These are phyloP conservation scores for Cataglyphis hispanica DNA, from an alignment of 1,140 invertebrate genomes.

Conservation along the genomic window DNA sequence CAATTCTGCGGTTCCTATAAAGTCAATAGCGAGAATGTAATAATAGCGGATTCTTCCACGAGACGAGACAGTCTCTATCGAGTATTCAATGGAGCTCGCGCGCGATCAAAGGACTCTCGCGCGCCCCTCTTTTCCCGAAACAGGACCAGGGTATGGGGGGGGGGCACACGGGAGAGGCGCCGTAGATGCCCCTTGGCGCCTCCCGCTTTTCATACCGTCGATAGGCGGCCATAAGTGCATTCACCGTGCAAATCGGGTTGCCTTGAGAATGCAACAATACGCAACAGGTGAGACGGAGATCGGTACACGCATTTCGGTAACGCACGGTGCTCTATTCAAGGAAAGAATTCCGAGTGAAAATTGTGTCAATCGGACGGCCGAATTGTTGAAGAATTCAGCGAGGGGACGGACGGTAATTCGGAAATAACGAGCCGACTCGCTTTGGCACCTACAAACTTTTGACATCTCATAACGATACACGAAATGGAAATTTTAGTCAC, in stretches of 20 bases:
- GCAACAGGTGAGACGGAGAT: constrained; percentile 80
- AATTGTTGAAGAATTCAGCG: neutral
- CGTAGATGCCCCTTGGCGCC: constrained; percentile 60
- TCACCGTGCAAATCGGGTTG: constrained; percentile 83
- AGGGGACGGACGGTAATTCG: constrained; percentile 6
- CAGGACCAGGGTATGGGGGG: constrained; percentile 57
- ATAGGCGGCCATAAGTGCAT: constrained; percentile 79
- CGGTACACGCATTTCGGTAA: constrained; percentile 75
- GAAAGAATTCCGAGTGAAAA: constrained; percentile 67
- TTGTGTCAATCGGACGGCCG: constrained; percentile 57
- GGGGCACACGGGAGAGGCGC: constrained; percentile 35
- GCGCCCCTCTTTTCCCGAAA: constrained; percentile 72
- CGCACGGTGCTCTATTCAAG: constrained; percentile 74
- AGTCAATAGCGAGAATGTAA: constrained; percentile 67
- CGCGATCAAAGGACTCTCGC: constrained; percentile 78
- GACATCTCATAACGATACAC: neutral
- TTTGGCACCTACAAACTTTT: neutral
- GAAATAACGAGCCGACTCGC: constrained; percentile 34
- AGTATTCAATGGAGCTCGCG: constrained; percentile 48
- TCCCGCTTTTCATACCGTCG: constrained; percentile 75
- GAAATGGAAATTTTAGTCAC: neutral
- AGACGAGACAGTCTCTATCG: constrained; percentile 58
- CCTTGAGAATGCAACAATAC: constrained; percentile 80
- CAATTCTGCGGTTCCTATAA: constrained; percentile 63
- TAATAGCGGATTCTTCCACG: constrained; percentile 59